Percentiles rank a stretch among this genome's conserved stretches.
phyloP scores from a whole-genome alignment of 2,797 vertebrate genomes.

The Tangara arthus region DNA sequence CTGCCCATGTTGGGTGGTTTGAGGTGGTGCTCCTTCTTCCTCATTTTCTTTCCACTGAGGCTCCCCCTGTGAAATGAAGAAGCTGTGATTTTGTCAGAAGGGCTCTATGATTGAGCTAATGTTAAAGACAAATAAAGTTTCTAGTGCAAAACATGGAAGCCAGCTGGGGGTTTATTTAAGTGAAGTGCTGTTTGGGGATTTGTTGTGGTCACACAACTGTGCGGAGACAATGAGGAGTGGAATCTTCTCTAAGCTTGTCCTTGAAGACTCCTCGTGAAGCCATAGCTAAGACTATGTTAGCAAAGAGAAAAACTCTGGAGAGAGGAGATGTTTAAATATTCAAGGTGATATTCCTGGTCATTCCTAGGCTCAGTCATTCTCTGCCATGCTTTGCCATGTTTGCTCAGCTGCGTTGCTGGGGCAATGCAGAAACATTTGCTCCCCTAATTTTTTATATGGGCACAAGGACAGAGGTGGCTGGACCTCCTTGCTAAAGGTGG shows the following conservation, averaged over 20 bases:
- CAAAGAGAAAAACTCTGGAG: background rate
- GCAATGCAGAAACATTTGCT: background rate
- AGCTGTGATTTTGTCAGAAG: background rate
- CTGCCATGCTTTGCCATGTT: background rate
- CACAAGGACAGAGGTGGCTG: background rate
- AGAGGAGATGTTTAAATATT: background rate
- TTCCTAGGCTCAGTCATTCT: background rate
- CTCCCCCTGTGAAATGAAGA: background rate
- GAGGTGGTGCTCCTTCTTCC: background rate
- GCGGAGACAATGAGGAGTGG: background rate
- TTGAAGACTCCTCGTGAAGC: background rate
- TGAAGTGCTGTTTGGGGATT: background rate
- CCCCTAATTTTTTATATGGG: background rate
- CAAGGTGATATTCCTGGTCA: background rate
- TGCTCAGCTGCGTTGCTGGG: background rate
- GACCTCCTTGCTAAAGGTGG: background rate
- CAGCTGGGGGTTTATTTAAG: background rate
- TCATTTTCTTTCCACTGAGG: background rate
- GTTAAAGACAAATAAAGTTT: background rate
- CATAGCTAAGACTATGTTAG: background rate
- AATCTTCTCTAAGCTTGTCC: background rate
- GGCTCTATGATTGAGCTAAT: background rate
- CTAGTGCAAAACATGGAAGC: background rate
- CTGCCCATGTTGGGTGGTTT: background rate
- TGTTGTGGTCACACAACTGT: background rate